Evolutionary conservation across 2,888 invertebrate genomes (phyloP), one percentile per base, ranked within the genome.

Genomic region (Chelonus formosanus): DNA sequence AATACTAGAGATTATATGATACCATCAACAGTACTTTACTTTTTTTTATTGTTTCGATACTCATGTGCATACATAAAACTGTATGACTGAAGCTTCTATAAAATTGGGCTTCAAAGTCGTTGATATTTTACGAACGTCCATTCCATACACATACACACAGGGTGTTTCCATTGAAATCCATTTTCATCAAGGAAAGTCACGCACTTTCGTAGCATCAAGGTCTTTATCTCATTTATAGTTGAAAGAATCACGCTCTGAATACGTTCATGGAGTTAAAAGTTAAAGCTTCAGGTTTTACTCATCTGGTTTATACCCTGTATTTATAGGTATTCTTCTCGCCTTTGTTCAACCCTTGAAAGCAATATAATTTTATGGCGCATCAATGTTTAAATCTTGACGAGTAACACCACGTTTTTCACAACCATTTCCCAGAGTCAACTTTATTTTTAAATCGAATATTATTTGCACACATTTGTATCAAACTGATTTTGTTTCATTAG

Each of bases 311-410:
- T 48, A 20, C 48, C 48, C 48, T 20, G 48, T 48, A n/a, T 48
- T 48, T 48, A 48, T n/a, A 48, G 10, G 31, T 48, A 48, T 48
- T 6, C 10, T 10, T 48, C 8, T 10, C 48, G 10, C 10, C 48
- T 48, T 48, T 48, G 48, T 48, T 48, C 10, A 48, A 48, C 48
- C 31, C 48, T 20, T 20, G 10, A 40, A 48, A n/a, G 48, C 48
- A n/a, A 48, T n/a, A 20, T 20, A 48, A 48, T 48, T 48, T 48
- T 48, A 48, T 48, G 31, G 31, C 48, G n/a, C 48, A 48, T 48
- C 48, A 48, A 48, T 48, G 48, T 48, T 48, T 48, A 48, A 48
- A 48, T 48, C 48, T 6, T 48, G 48, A 48, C 48, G 48, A 48
- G 48, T 5, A 20, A 20, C 5, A 5, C 10, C 10, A n/a, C 31